These are phyloP conservation scores for Melanostigma gelatinosum DNA, from an alignment of 2,113 vertebrate species.

Conservation along the genomic window DNA sequence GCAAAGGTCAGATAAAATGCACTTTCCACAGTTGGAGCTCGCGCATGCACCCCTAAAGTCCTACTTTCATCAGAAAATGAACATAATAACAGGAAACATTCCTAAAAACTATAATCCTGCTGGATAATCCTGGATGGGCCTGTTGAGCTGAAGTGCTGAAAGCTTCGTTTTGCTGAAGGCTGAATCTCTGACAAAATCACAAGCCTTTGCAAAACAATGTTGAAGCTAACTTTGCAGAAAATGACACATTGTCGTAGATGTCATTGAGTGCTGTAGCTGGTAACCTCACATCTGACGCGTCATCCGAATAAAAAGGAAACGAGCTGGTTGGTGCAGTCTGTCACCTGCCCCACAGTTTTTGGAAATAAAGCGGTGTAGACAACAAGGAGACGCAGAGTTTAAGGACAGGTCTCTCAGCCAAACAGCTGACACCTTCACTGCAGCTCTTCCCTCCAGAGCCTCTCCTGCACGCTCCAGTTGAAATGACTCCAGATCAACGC, in stretches of 20 bases:
- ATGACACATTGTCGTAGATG: background rate
- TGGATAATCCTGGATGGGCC: slow-evolving; percentile 27
- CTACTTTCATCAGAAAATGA: slow-evolving; percentile 42
- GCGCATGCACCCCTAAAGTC: slow-evolving; percentile 22
- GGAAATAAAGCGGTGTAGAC: slow-evolving; percentile 26
- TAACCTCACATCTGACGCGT: background rate
- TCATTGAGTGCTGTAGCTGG: background rate
- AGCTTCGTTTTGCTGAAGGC: slow-evolving; percentile 32
- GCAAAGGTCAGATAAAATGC: slow-evolving; percentile 52
- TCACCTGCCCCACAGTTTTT: slow-evolving; percentile 41
- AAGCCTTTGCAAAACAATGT: background rate
- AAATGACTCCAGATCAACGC: slow-evolving; percentile 49
- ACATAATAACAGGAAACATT: slow-evolving; percentile 34
- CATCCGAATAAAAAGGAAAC: slow-evolving; percentile 5
- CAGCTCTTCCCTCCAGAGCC: slow-evolving; percentile 42
- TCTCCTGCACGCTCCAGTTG: slow-evolving; percentile 43
- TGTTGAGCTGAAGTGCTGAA: slow-evolving; percentile 24
- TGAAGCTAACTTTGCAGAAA: background rate
- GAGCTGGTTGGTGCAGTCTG: slow-evolving; percentile 29
- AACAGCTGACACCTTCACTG: slow-evolving; percentile 57
- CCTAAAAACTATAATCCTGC: slow-evolving; percentile 32
- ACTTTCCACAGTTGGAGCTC: slow-evolving; percentile 19
- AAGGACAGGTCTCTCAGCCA: slow-evolving; percentile 28
- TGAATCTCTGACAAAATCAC: background rate
- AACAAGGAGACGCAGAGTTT: slow-evolving; percentile 27